Conservation (phyloP, 2,113 vertebrate genomes). For the Motacilla alba region DNA sequence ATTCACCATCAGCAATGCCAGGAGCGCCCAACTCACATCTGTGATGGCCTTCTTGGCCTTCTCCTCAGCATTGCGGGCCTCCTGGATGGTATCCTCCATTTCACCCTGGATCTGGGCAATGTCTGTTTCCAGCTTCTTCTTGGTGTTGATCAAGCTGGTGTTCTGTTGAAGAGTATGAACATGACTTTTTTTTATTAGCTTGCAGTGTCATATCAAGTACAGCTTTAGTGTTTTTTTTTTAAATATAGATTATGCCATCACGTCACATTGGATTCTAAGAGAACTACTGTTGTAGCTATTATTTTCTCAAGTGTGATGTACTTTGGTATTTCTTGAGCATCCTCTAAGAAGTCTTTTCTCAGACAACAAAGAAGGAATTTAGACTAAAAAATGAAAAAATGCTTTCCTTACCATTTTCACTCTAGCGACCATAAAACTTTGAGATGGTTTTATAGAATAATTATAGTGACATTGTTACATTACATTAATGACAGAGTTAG, state of each 20-base stretch:
- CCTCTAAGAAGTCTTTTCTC: background rate
- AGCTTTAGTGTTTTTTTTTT: background rate
- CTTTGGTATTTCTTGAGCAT: background rate
- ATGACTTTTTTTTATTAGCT: background rate
- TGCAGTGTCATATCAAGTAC: background rate
- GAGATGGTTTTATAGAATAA: background rate
- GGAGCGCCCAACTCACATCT: slow-evolving; percentile 56
- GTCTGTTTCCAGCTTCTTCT: slow-evolving; percentile 60
- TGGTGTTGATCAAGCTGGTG: background rate
- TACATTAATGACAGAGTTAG: background rate
- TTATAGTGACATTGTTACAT: background rate
- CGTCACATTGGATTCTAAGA: background rate
- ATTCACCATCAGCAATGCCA: background rate
- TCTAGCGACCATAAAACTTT: background rate
- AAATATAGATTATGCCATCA: background rate
- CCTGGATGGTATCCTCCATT: slow-evolving; percentile 76
- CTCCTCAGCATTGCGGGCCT: slow-evolving; percentile 81
- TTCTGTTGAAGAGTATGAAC: background rate
- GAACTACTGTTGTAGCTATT: background rate
- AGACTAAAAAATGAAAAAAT: background rate
- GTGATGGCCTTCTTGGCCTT: slow-evolving; percentile 82
- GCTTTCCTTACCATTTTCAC: background rate
- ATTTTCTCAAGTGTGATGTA: background rate
- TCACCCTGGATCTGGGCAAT: slow-evolving; percentile 85
- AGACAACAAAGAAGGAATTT: background rate